Base-by-base conservation (phyloP, 2,888 invertebrate genomes). In the Philereme transversata region DNA sequence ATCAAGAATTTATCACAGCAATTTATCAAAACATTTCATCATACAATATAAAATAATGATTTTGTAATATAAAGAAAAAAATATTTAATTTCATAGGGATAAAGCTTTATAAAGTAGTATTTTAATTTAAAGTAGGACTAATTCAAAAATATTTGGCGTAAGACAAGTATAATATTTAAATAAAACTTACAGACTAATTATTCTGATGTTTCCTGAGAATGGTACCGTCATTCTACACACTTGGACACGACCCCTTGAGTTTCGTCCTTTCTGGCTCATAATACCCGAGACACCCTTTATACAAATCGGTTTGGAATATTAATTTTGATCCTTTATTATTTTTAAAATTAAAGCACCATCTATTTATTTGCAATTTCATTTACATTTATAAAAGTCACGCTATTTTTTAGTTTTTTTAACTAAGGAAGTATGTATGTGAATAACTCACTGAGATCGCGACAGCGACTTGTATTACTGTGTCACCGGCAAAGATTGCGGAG, bases 1-100 rank as follows among this genome's bases (percentile, higher is more conserved):
- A 73, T 82, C 76, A 76, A 76, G 70, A 71, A 73, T 78, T 79
- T 89, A 90, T 90, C 90, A 90, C 89, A 90, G 89, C 79, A 78
- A 82, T 73, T 56, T 40, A 64, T 67, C 60, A 64, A 64, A 62
- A 52, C 67, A 71, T 67, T n/a, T n/a, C 64, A 72, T 68, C 64
- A 65, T 50, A 54, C 62, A 47, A 58, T 38, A 51, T 51, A 47
- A 40, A 6, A 22, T 46, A 51, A 22, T 11, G 44, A 55, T 45
- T 41, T 6, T 41, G 7, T 48, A 44, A 53, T 53, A 40, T 51
- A 50, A 49, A 45, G 7, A 6, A 54, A 41, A 35, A 52, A 35
- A 44, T 44, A 22, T 34, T 7, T 33, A 46, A 46, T 33, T 41
- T 33, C n/a, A 11, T 7, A 38, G 4, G 6, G 11, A n/a, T 52